A percentile compares a stretch with the other conserved stretches of the same genome.
Evolutionary conservation across 2,888 invertebrate species (phyloP).

Genomic region (Thereva nobilitata): DNA sequence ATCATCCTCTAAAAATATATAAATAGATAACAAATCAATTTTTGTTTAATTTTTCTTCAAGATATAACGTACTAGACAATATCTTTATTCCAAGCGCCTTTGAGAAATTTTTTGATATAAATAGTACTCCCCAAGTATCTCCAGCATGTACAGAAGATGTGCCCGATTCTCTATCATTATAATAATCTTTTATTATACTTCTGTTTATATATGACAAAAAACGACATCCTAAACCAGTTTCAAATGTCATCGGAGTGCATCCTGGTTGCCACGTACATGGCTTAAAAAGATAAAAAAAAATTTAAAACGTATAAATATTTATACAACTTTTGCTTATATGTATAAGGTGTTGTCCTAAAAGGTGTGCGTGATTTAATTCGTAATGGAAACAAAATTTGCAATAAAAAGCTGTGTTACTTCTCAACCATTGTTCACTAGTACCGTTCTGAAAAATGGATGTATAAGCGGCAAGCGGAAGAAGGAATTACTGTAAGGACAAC

Average conservation of each 20-base stretch:
- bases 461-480: too few species aligned
- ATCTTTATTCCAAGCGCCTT: slow-evolving; percentile 81
- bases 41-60: not conserved
- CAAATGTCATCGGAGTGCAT: slow-evolving; percentile 63
- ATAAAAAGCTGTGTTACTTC: too few species aligned
- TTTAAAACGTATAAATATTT: too few species aligned
- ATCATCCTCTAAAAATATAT: slow-evolving; percentile 63
- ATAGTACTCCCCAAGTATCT: slow-evolving; percentile 85
- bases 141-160: slow-evolving; percentile 74
- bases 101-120: slow-evolving; percentile 89
- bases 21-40: not conserved
- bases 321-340: too few species aligned
- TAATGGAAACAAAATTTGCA: too few species aligned
- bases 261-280: slow-evolving; percentile 58
- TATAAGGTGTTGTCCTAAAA: too few species aligned
- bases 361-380: too few species aligned
- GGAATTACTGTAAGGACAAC: too few species aligned
- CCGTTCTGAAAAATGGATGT: too few species aligned
- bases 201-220: slow-evolving; percentile 77
- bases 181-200: slow-evolving; percentile 73
- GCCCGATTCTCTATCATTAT: slow-evolving; percentile 69
- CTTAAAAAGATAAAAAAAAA: slow-evolving; percentile 33
- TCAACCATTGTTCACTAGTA: too few species aligned
- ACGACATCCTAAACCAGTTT: slow-evolving; percentile 73
- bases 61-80: slow-evolving; percentile 64